Evolutionary conservation across 2,113 vertebrate species (phyloP).

Genomic region (Gila orcuttii): DNA sequence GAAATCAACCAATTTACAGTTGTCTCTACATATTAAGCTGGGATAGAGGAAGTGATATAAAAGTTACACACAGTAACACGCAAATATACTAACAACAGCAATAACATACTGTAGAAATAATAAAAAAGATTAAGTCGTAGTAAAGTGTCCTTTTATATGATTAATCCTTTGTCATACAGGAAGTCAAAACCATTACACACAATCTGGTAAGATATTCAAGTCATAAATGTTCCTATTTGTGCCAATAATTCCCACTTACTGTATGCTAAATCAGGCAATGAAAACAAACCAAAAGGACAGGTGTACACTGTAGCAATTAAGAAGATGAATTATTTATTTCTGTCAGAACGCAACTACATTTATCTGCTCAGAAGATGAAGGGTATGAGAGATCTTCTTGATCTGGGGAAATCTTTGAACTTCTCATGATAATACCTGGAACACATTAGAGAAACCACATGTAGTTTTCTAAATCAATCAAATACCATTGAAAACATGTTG

Average conservation of each 20-base stretch:
- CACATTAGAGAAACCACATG: conserved; percentile 51
- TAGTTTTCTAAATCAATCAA: not conserved
- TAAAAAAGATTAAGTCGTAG: not conserved
- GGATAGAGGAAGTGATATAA: not conserved
- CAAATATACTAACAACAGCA: not conserved
- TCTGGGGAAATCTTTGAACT: conserved; percentile 86
- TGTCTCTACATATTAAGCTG: not conserved
- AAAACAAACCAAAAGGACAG: not conserved
- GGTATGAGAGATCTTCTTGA: conserved; percentile 88
- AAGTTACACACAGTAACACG: not conserved
- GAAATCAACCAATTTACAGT: not conserved
- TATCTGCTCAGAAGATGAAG: conserved; percentile 81
- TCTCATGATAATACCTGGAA: conserved; percentile 84
- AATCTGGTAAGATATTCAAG: not conserved
- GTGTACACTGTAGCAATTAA: not conserved
- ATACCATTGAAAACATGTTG: not conserved
- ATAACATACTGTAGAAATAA: not conserved
- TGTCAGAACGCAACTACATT: not conserved
- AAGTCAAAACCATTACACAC: not conserved
- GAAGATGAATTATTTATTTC: not conserved
- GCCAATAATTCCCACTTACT: not conserved
- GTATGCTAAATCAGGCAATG: conserved; percentile 1
- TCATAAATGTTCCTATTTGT: not conserved
- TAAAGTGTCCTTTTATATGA: not conserved
- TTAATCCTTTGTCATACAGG: not conserved